Evolutionary conservation across 2,797 vertebrate genomes (phyloP), one percentile per base, ranked within the genome.

Genomic region (Hybognathus amarus): DNA sequence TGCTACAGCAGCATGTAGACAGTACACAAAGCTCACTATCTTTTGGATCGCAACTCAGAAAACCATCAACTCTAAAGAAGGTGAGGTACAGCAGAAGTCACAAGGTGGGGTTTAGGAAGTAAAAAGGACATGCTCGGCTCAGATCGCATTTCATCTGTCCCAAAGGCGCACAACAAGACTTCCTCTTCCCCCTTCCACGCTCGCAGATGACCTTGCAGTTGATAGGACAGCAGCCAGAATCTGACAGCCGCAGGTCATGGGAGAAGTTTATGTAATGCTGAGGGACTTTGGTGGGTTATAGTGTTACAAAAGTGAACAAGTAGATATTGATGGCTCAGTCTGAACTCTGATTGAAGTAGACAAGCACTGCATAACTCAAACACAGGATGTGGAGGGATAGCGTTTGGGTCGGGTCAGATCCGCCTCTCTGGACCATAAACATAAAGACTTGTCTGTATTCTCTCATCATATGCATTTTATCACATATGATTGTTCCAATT

Each of bases 31-130:
- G 33, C 63, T 10, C 27, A 18, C 27, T 11, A 76, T 15, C 74
- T 61, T 61, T 66, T 33, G 18, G 38, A 66, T 9, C 18, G 5
- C 1, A 47, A 12, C 59, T 78, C 59, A 30, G 61, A 68, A 77
- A 59, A 69, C 33, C 50, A 63, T 78, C 63, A 80, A 87, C 88
- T 87, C 85, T 87, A 82, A 88, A 92, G 90, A 91, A 92, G 79
- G 88, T 17, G 89, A 91, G 82, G 73, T 86, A 79, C 87, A 89
- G 89, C 90, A 90, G 85, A 91, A 84, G 69, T 88, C 90, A 91
- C 92, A 90, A 91, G 90, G 91, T 90, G 88, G 85, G 85, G 88
- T 90, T 89, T 80, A 74, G 67, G 87, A 87, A 77, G 63, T 83
- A 71, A 83, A 85, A 85, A 30, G 45, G 79, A 79, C 45, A 89